Percentiles rank a stretch among this genome's conserved stretches.
Conservation (phyloP, 2,113 vertebrate species). For the Dicentrarchus labrax region DNA sequence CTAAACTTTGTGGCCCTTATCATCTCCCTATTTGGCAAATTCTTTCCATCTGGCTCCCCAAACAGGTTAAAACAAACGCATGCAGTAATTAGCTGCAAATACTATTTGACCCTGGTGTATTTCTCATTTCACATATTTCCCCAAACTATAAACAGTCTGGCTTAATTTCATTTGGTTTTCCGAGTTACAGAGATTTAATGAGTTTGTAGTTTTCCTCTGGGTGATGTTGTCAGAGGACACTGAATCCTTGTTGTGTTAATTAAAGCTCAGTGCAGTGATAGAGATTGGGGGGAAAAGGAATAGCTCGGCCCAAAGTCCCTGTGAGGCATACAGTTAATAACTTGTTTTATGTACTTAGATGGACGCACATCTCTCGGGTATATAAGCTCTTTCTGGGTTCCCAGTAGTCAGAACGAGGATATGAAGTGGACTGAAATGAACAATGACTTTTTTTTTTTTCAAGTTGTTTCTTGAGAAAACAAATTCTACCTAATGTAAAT, state of each 20-base stretch:
- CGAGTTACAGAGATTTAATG: slow-evolving; percentile 71
- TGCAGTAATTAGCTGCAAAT: slow-evolving; percentile 63
- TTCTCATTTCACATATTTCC: slow-evolving; percentile 70
- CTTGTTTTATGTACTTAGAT: slow-evolving; percentile 67
- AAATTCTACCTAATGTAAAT: neutral
- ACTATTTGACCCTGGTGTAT: slow-evolving; percentile 59
- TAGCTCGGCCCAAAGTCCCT: slow-evolving; percentile 42
- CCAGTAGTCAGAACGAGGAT: slow-evolving; percentile 37
- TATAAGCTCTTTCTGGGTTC: slow-evolving; percentile 22
- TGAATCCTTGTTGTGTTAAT: slow-evolving; percentile 80
- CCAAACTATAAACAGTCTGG: slow-evolving; percentile 71
- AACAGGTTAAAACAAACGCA: slow-evolving; percentile 57
- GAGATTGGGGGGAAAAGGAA: slow-evolving; percentile 33
- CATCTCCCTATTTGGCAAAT: slow-evolving; percentile 18
- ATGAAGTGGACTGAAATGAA: slow-evolving; percentile 32
- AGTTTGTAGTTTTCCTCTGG: slow-evolving; percentile 76
- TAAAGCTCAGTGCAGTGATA: slow-evolving; percentile 70
- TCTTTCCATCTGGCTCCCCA: slow-evolving; percentile 40
- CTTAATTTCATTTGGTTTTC: slow-evolving; percentile 67
- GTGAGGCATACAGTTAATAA: slow-evolving; percentile 65
- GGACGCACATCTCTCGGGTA: slow-evolving; percentile 44
- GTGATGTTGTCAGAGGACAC: slow-evolving; percentile 76
- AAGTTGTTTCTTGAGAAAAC: slow-evolving; percentile 13
- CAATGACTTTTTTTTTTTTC: neutral
- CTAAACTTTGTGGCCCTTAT: slow-evolving; percentile 17